Conservation (phyloP, 2,797 vertebrate genomes). For the Tapera naevia region DNA sequence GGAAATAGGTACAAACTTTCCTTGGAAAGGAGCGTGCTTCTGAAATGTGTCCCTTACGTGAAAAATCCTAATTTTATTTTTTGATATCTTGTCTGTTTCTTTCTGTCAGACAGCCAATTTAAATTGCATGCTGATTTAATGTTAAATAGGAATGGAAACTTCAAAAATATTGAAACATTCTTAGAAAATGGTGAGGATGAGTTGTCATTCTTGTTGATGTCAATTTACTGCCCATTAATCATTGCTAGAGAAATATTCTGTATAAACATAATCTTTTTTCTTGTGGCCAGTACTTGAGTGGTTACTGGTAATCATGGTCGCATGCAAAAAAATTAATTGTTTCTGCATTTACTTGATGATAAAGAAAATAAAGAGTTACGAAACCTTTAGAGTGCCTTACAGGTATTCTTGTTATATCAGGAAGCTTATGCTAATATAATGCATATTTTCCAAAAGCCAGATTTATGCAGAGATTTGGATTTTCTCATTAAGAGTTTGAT, state of each 20-base stretch:
- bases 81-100: not conserved
- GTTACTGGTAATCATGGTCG: not conserved
- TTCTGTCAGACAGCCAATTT: not conserved
- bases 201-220: not conserved
- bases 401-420: not conserved
- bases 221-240: fast-evolving
- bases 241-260: not conserved
- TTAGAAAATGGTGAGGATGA: not conserved
- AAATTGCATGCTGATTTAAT: not conserved
- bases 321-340: not conserved
- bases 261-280: not conserved
- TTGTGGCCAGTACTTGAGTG: not conserved
- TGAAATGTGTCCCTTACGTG: not conserved
- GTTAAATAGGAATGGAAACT: not conserved
- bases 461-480: not conserved
- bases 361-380: not conserved
- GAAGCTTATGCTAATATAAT: not conserved
- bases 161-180: not conserved
- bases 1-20: not conserved
- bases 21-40: not conserved
- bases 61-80: not conserved
- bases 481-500: not conserved
- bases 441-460: not conserved
- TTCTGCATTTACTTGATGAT: not conserved
- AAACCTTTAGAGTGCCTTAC: not conserved